Conservation (phyloP, 1,140 invertebrate genomes). For the Cydia pomonella region DNA sequence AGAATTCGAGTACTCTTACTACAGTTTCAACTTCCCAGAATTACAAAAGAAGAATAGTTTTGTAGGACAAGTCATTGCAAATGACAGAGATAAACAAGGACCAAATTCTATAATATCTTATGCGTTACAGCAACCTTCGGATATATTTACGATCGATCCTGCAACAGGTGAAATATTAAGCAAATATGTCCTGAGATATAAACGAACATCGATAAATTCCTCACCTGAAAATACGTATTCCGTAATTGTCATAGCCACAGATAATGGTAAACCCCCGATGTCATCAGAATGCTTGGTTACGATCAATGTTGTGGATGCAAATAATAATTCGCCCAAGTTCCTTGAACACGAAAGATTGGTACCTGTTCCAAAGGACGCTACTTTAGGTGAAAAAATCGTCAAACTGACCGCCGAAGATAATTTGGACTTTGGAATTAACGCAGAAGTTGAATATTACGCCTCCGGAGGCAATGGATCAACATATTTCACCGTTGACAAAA, state of each 20-base stretch:
- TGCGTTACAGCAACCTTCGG: slow-evolving; percentile 93
- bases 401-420: slow-evolving; percentile 89
- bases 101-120: slow-evolving; percentile 97
- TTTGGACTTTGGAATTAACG: slow-evolving; percentile 91
- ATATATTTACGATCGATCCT: slow-evolving; percentile 94
- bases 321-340: slow-evolving; percentile 93
- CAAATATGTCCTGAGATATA: slow-evolving; percentile 90
- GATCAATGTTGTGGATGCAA: slow-evolving; percentile 94
- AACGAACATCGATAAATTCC: slow-evolving; percentile 86
- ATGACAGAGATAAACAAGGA: slow-evolving; percentile 94
- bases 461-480: slow-evolving; percentile 89
- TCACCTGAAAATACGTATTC: slow-evolving; percentile 94
- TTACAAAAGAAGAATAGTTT: slow-evolving; percentile 88
- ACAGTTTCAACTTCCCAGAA: slow-evolving; percentile 95
- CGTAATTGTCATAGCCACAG: slow-evolving; percentile 92
- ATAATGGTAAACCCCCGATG: slow-evolving; percentile 96
- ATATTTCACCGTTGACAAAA: slow-evolving; percentile 88
- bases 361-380: slow-evolving; percentile 90
- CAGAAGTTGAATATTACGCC: slow-evolving; percentile 91
- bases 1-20: slow-evolving; percentile 92
- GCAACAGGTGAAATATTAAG: slow-evolving; percentile 94
- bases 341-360: slow-evolving; percentile 87
- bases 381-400: slow-evolving; percentile 85
- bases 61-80: slow-evolving; percentile 93
- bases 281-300: slow-evolving; percentile 91